Percentiles rank a stretch among this genome's conserved stretches.
Conservation (phyloP, 2,113 vertebrate species). For the Prietella phreatophila region DNA sequence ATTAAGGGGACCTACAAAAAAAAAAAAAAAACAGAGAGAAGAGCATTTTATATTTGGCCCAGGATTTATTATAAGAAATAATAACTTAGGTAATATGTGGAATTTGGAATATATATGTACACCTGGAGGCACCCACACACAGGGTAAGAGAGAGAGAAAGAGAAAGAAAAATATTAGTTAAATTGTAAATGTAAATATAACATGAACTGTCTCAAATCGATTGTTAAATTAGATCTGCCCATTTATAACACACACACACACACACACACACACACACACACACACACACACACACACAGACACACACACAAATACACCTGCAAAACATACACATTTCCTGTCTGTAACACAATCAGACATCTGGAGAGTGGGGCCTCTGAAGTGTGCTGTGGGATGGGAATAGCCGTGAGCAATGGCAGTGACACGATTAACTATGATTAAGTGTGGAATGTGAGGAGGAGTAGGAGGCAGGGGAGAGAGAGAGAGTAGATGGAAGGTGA, state of each 20-base stretch:
- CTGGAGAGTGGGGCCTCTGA: constrained; percentile 39
- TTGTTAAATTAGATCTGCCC: background rate
- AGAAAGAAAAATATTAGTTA: background rate
- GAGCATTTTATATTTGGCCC: background rate
- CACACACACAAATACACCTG: constrained; percentile 14
- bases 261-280: constrained; percentile 23
- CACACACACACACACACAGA: background rate
- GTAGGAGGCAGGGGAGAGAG: background rate
- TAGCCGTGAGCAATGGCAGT: constrained; percentile 47
- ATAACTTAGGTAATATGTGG: background rate
- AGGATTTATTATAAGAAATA: background rate
- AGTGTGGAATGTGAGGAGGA: constrained; percentile 60
- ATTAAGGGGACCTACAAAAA: too few relatives aligned
- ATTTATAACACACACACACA: background rate
- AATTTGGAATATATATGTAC: background rate
- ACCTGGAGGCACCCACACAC: background rate
- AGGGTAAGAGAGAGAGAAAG: background rate
- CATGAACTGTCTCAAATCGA: background rate
- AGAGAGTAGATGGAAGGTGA: background rate
- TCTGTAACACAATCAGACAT: constrained; percentile 37
- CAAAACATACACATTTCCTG: constrained; percentile 33
- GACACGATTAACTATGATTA: constrained; percentile 61
- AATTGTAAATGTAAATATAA: background rate
- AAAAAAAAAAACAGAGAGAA: background rate
- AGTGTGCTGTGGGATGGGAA: constrained; percentile 52